These are phyloP conservation scores for Macroteleia sp. DNA, from an alignment of 2,888 invertebrate genomes.

Conservation along the genomic window DNA sequence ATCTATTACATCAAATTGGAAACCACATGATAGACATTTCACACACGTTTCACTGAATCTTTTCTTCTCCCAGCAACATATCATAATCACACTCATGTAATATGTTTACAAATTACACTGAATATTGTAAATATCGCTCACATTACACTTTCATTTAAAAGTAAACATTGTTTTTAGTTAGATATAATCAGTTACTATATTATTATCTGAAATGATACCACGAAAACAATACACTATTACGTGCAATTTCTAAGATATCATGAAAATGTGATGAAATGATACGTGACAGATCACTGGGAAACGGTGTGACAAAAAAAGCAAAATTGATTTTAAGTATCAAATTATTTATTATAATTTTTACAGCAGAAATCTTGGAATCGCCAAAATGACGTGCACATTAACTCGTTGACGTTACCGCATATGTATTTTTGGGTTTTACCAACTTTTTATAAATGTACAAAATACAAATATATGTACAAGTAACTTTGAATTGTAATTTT, in stretches of 20 bases:
- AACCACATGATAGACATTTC: slow-evolving; percentile 47
- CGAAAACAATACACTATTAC: slow-evolving; percentile 30
- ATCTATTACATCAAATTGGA: slow-evolving; percentile 17
- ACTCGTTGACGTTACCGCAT: slow-evolving; percentile 9
- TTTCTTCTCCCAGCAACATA: slow-evolving; percentile 48
- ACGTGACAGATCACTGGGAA: slow-evolving; percentile 31
- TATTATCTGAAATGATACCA: too few relatives aligned
- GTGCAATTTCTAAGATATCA: slow-evolving; percentile 56
- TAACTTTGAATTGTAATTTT: too few relatives aligned
- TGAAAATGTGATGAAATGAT: slow-evolving; percentile 57
- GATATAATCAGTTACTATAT: too few relatives aligned
- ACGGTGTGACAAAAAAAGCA: slow-evolving; percentile 38
- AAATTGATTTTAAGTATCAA: slow-evolving; percentile 26
- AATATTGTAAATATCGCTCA: slow-evolving; percentile 19
- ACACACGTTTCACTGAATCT: slow-evolving; percentile 26
- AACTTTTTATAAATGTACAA: too few relatives aligned
- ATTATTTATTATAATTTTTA: slow-evolving; percentile 36
- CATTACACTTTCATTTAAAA: too few relatives aligned
- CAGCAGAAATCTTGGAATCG: slow-evolving; percentile 4
- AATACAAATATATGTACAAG: too few relatives aligned
- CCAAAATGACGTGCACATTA: slow-evolving; percentile 1
- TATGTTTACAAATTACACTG: slow-evolving; percentile 55
- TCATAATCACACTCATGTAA: slow-evolving; percentile 55
- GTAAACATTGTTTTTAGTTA: too few relatives aligned
- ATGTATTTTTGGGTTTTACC: too few relatives aligned